Evolutionary conservation across 1,140 invertebrate genomes (phyloP).

Genomic region (Adoxophyes honmai): DNA sequence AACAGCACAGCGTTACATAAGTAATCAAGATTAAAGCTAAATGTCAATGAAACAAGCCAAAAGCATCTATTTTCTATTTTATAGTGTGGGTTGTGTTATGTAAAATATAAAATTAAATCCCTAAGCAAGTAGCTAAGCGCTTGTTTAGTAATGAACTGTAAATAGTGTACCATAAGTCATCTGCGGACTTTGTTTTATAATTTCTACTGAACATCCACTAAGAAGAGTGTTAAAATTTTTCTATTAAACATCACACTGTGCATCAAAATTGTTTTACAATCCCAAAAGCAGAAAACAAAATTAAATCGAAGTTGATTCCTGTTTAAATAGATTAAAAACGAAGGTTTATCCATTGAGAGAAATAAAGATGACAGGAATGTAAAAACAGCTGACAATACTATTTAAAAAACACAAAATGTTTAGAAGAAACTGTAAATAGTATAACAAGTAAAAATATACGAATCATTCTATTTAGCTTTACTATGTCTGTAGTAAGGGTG

Average conservation of each 20-base stretch:
- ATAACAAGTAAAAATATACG: conserved; percentile 64
- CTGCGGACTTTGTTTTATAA: conserved; percentile 22
- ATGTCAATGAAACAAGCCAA: conserved; percentile 40
- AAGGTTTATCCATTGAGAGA: conserved; percentile 25
- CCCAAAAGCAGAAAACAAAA: neutral
- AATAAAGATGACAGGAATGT: conserved; percentile 51
- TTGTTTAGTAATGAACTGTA: conserved; percentile 67
- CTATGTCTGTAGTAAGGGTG: conserved; percentile 49
- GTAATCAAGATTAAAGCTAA: too few relatives aligned
- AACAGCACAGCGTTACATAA: too few relatives aligned
- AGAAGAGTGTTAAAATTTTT: too few relatives aligned
- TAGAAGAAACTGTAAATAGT: conserved; percentile 61
- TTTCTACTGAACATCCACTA: neutral
- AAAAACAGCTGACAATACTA: conserved; percentile 74
- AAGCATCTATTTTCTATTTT: conserved; percentile 56
- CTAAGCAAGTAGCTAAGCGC: conserved; percentile 61
- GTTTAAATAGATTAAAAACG: conserved; percentile 18
- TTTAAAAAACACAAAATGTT: conserved; percentile 59
- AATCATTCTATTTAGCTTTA: conserved; percentile 67
- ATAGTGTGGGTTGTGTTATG: conserved; percentile 75
- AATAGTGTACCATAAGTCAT: conserved; percentile 49
- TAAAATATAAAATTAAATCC: conserved; percentile 63
- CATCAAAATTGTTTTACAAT: too few relatives aligned
- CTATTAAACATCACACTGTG: too few relatives aligned
- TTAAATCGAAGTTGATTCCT: conserved; percentile 18